A percentile compares a stretch with the other conserved stretches of the same genome.
Evolutionary conservation across 1,140 invertebrate genomes (phyloP).

Genomic region (Eciton burchellii): DNA sequence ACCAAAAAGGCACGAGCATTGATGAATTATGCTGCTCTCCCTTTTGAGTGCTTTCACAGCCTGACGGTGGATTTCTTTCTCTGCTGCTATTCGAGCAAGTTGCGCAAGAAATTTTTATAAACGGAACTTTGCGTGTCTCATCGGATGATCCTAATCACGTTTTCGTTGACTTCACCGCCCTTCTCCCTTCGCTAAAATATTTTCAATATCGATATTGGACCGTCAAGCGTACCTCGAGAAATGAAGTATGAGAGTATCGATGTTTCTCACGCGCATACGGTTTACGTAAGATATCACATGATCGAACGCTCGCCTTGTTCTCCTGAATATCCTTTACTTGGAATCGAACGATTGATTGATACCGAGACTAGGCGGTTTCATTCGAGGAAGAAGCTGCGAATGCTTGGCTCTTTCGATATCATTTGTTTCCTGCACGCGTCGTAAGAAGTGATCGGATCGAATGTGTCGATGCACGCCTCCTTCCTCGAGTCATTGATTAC

Average conservation of each 20-base stretch:
- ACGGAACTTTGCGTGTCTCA: slow-evolving; percentile 3
- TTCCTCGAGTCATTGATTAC: slow-evolving; percentile 13
- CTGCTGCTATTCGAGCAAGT: not conserved
- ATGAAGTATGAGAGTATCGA: not conserved
- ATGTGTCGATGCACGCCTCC: slow-evolving; percentile 15
- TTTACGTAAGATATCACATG: not conserved
- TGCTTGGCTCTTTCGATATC: not conserved
- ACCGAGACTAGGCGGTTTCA: not conserved
- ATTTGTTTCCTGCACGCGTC: not conserved
- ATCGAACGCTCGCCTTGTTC: slow-evolving; percentile 10
- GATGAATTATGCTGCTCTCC: slow-evolving; percentile 33
- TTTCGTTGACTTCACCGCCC: too few species aligned
- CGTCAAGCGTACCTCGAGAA: not conserved
- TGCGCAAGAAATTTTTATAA: too few species aligned
- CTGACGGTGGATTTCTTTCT: slow-evolving; percentile 5
- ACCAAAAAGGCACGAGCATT: slow-evolving; percentile 5
- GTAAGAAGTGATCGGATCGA: not conserved
- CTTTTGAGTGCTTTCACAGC: slow-evolving; percentile 35
- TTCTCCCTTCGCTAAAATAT: not conserved
- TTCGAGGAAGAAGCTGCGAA: not conserved
- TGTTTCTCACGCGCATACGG: not conserved
- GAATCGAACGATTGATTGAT: not conserved
- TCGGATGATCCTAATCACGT: slow-evolving; percentile 8
- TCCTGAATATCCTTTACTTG: not conserved
- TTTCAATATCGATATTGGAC: not conserved